phyloP scores from a whole-genome alignment of 2,113 vertebrate genomes.

The Sinocyclocheilus anshuiensis region DNA sequence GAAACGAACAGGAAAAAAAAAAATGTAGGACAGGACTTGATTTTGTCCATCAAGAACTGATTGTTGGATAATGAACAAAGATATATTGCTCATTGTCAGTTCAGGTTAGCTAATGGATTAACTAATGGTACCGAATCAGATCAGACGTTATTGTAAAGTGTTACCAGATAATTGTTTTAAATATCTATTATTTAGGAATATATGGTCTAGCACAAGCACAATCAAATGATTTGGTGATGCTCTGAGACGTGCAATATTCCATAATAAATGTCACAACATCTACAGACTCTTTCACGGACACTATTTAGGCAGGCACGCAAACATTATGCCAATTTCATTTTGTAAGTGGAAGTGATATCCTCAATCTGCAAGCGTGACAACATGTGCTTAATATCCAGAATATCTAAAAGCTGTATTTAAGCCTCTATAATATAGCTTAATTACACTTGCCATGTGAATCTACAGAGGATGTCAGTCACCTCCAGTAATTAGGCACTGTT shows the following conservation, averaged over 20 bases:
- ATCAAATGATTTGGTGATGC: neutral
- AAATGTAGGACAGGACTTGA: no score
- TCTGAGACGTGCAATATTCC: neutral
- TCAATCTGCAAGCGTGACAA: neutral
- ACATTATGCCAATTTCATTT: neutral
- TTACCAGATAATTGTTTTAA: neutral
- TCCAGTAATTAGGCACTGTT: conserved; percentile 25
- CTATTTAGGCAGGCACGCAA: neutral
- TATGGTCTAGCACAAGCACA: neutral
- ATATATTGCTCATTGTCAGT: neutral
- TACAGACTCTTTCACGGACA: neutral
- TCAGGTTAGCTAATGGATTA: neutral
- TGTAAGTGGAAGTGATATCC: neutral
- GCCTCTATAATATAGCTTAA: neutral
- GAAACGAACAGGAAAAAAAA: no score
- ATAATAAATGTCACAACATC: neutral
- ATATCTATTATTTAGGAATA: neutral
- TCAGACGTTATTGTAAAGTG: neutral
- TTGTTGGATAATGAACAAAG: neutral
- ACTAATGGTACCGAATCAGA: neutral
- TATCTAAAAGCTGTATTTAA: conserved; percentile 16
- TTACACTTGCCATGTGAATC: conserved; percentile 23
- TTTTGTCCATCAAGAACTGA: no score
- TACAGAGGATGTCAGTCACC: conserved; percentile 43
- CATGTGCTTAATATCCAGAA: neutral